Base-by-base conservation (phyloP, 2,797 vertebrate species). In the Urophycis tenuis region DNA sequence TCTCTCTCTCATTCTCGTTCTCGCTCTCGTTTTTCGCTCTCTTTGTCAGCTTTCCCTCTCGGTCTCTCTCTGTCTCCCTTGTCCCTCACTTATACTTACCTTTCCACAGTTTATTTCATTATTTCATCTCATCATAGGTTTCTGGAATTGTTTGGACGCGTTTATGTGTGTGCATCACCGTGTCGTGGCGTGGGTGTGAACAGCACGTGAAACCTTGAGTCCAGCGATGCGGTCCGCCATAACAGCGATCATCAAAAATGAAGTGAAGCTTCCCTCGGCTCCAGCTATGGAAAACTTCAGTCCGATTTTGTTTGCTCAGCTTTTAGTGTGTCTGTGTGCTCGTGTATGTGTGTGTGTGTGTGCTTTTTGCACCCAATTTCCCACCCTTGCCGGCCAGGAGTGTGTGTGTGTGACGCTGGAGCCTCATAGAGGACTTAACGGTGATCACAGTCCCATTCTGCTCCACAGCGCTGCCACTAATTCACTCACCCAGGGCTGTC, bases 301-400 rank as follows among this genome's bases (percentile, higher is more conserved):
- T 14, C 25, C 80, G 76, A 88, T 87, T 71, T 77, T 85, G 82
- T 83, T 75, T 70, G 82, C 86, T 89, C 89, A 85, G 83, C 89
- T 84, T 83, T 85, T 81, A 39, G 22, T 39, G 71, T 22, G 71
- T 53, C 19, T 49, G 30, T 70, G 71, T 67, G n/a, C n/a, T n/a
- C n/a, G 34, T 77, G 49, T 34, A 71, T 67, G 7, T 73, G 71
- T 30, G 71, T 71, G 69, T 72, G 29, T 70, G 71, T 70, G n/a
- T 78, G 45, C 34, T 81, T 31, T 19, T 73, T 67, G 74, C 73
- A 34, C 71, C 74, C 71, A 80, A 81, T 81, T 77, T 67, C 70
- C 35, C 34, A 45, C 79, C 53, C 41, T 74, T 15, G 3, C 77
- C 9, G 71, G 76, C n/a, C 22, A 9, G 73, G 78, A 76, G 78